Base-by-base conservation (phyloP, 2,113 vertebrate species). In the Lepus americanus region DNA sequence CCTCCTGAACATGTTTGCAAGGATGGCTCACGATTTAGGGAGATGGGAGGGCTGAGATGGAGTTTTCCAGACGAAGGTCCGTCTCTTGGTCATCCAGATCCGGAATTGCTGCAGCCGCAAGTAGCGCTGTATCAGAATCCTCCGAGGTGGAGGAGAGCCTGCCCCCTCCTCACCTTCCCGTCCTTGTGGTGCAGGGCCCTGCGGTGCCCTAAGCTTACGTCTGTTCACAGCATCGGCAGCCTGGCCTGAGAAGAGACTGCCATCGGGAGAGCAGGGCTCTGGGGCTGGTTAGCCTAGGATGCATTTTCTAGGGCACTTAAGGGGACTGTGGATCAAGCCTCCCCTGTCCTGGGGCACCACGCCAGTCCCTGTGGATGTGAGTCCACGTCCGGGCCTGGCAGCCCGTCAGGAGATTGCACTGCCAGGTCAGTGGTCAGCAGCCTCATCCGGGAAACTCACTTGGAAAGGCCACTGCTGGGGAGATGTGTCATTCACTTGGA, bases 391-490 rank as follows among this genome's bases (percentile, higher is more conserved):
- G 22, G 80, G 80, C 87, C 31, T 0, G 29, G 79, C 55, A 82
- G 31, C 70, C 11, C 3, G 69, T 70, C 63, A 78, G 53, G 29
- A 92, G 93, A 63, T 19, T 11, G 27, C 5, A 64, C 82, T 77
- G 86, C 94, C 95, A 72, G 92, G 90, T 44, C 92, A 73, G 69
- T 0, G 3, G 87, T 78, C 55, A 82, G 49, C 6, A 9, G 70
- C 67, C 61, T n/a, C 94, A 63, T 55, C 89, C 31, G 3, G 79
- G 33, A 79, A 51, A 22, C n/a, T 63, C 76, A 9, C 87, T 53
- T 87, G 66, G 74, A 96, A 90, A 55, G 55, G 64, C 67, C 19
- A 1, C 78, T 92, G 72, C 9, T 69, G 63, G 27, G 36, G 89
- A 69, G 44, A 27, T 72, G 27, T 59, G 73, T 59, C 20, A 33